Conservation (phyloP, 2,113 vertebrate genomes). For the Sclerurus mexicanus region DNA sequence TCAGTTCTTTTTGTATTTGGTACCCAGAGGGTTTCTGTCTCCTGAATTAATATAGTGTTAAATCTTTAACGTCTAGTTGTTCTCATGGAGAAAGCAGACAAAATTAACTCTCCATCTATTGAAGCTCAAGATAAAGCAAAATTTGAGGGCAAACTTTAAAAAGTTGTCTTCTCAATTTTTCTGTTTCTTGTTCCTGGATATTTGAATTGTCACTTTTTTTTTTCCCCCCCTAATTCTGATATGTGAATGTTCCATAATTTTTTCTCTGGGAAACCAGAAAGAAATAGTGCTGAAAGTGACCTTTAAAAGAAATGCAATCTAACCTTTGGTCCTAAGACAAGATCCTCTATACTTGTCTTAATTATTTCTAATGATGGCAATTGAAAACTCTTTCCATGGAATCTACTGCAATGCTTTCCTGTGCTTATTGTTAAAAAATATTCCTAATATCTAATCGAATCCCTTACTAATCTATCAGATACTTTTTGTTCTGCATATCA, state of each 20-base stretch:
- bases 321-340: not conserved
- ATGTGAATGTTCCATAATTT: not conserved
- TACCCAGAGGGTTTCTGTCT: not conserved
- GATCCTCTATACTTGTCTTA: not conserved
- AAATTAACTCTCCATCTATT: not conserved
- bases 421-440: not conserved
- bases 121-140: not conserved
- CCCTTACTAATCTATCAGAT: not conserved
- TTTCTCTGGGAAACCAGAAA: not conserved
- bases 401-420: not conserved
- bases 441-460: not conserved
- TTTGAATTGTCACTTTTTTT: not conserved
- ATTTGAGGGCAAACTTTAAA: not conserved
- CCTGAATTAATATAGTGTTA: not conserved
- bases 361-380: not conserved
- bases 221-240: not conserved
- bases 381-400: not conserved
- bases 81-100: not conserved
- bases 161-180: not conserved
- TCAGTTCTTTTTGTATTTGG: not conserved
- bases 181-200: not conserved
- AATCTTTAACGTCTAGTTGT: not conserved
- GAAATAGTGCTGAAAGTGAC: not conserved
- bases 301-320: not conserved
- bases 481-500: not conserved